These are phyloP conservation scores for Caradrina clavipalpis DNA, from an alignment of 2,888 invertebrate genomes.

Conservation along the genomic window DNA sequence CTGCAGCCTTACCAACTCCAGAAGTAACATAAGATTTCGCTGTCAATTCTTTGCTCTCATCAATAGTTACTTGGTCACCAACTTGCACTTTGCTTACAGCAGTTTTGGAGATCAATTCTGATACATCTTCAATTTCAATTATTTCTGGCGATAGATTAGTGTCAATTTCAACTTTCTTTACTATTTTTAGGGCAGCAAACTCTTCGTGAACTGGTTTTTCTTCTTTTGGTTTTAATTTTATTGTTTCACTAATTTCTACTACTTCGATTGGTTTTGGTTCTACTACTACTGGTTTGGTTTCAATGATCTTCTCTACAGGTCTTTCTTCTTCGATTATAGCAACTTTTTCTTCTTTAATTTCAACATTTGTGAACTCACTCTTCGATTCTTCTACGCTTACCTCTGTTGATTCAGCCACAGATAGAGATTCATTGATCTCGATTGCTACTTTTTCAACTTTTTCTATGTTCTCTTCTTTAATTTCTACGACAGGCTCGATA, in stretches of 20 bases:
- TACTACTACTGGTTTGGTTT: slow-evolving; percentile 21
- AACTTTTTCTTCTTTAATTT: slow-evolving; percentile 44
- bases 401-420: slow-evolving; percentile 46
- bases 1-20: slow-evolving; percentile 21
- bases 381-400: slow-evolving; percentile 48
- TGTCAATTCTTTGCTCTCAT: slow-evolving; percentile 26
- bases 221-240: slow-evolving; percentile 51
- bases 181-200: slow-evolving; percentile 69
- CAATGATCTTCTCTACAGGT: slow-evolving; percentile 21
- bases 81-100: slow-evolving; percentile 45
- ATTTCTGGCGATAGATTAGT: slow-evolving; percentile 55
- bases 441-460: slow-evolving; percentile 63
- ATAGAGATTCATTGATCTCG: slow-evolving; percentile 59
- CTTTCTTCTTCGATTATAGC: slow-evolving; percentile 33
- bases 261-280: slow-evolving; percentile 51
- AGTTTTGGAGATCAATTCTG: slow-evolving; percentile 40
- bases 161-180: slow-evolving; percentile 65
- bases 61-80: slow-evolving; percentile 37
- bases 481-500: slow-evolving; percentile 55
- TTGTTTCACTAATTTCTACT: slow-evolving; percentile 51
- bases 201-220: slow-evolving; percentile 61
- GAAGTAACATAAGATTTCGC: slow-evolving; percentile 31
- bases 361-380: slow-evolving; percentile 38
- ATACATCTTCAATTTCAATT: slow-evolving; percentile 63
- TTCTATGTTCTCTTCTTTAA: slow-evolving; percentile 63